Base-by-base conservation (phyloP, 2,888 invertebrate species). In the Drosophila anomalata region DNA sequence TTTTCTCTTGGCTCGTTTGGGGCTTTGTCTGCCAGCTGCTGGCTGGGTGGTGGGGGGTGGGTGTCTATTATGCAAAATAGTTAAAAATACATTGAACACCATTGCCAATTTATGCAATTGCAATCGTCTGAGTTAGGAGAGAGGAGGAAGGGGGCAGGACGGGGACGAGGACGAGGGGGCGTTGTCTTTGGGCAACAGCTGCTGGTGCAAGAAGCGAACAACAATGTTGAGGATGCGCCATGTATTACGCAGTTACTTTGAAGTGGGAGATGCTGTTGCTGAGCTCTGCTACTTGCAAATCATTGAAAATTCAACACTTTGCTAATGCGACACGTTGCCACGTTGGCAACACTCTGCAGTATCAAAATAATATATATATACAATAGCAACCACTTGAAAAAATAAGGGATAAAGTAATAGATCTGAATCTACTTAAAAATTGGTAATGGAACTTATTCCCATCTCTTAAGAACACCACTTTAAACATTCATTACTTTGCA, bases 221-320 rank as follows among this genome's bases (percentile, higher is more conserved):
- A 70, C 63, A 77, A 58, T 62, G 70, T 78, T 68, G 62, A 60
- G 55, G 55, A 73, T 68, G 62, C 62, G 73, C 58, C 57, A n/a
- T 42, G 60, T 50, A 31, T 53, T 11, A 31, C 71, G 70, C 60
- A 54, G 53, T 66, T 54, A 62, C 44, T 60, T 69, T 65, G 56
- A 75, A 79, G 79, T 73, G 74, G 74, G 70, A 57, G 70, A 62
- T 44, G 42, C 53, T 53, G 48, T 42, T 67, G 24, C 52, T 31
- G 36, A 61, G 67, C 67, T 60, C 58, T 56, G 58, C 63, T 75
- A 86, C 82, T 86, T 83, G 77, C 75, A 78, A 83, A 83, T 83
- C 87, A 83, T 83, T 83, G 81, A 83, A 83, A 83, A 83, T 83
- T 83, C 81, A 84, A 83, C 84, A 83, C 87, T 77, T 83, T 73